Conservation (phyloP, 2,888 invertebrate genomes). For the Eristalis pertinax region DNA sequence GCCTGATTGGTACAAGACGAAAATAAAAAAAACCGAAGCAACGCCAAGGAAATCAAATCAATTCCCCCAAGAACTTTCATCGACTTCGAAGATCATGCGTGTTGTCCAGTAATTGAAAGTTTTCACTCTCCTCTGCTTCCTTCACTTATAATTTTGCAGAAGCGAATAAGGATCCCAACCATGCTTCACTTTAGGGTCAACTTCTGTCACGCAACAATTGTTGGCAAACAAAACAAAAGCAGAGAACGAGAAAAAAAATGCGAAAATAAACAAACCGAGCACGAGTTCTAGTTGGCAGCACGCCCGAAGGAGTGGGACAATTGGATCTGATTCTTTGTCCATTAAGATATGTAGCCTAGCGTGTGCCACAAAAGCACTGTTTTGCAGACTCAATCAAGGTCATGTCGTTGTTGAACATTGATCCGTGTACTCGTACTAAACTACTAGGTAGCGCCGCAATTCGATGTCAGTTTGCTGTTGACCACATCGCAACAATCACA, state of each 20-base stretch:
- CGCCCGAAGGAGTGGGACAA: conserved; percentile 20
- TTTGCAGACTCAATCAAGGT: conserved; percentile 49
- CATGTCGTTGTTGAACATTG: conserved; percentile 45
- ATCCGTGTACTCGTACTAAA: conserved; percentile 3
- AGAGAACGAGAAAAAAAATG: background rate
- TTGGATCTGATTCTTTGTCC: conserved; percentile 25
- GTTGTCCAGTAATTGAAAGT: background rate
- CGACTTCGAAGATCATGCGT: background rate
- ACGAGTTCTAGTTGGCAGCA: conserved; percentile 36
- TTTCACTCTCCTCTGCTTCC: background rate
- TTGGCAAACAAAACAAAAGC: conserved; percentile 12
- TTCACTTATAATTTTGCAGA: too few species aligned
- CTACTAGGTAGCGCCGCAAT: conserved; percentile 22
- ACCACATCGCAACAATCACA: background rate
- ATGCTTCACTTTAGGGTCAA: background rate
- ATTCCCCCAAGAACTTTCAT: conserved; percentile 14
- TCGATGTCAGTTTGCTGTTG: background rate
- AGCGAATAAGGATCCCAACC: background rate
- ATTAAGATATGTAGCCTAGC: conserved; percentile 40
- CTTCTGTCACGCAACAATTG: conserved; percentile 3
- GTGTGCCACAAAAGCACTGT: conserved; percentile 22
- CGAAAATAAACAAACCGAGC: conserved; percentile 2
- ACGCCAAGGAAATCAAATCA: background rate
- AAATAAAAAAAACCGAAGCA: background rate
- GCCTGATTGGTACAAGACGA: background rate